Base-by-base conservation (phyloP, 2,888 invertebrate species). In the Keiferia lycopersicella region DNA sequence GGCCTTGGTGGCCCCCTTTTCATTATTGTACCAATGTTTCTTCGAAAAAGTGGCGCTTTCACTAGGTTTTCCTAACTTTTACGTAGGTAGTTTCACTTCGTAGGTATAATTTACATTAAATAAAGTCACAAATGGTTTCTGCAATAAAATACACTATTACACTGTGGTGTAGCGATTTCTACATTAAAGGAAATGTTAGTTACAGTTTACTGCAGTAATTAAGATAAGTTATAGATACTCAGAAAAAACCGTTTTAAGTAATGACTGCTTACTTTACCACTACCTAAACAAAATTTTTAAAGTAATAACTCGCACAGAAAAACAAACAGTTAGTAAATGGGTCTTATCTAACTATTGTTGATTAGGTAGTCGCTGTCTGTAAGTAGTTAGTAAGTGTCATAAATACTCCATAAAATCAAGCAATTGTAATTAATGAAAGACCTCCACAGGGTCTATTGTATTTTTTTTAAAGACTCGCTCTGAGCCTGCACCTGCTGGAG, bases 291-390 rank as follows among this genome's bases (percentile, higher is more conserved):
- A 34, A 34, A 56, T 34, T 56, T 56, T 26, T 34, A 14, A 22
- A 22, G 51, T 53, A 26, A 56, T n/a, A 56, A 56, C 56, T 56
- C 34, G 56, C 16, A 56, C 56, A 56, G 26, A 34, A 56, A 56
- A 56, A n/a, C 30, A 22, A 56, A 26, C 26, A 4, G 18, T n/a
- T n/a, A n/a, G n/a, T 56, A 56, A 56, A 56, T 16, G 26, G 22
- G 10, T 56, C 16, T 56, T 45, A 45, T n/a, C 45, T 11, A 45
- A 45, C 45, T 45, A 45, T 16, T 16, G 18, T 34, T 34, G 56
- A 56, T 56, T 34, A 56, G 26, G 16, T 56, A 30, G 26, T 56
- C 26, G 11, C 30, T 14, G 10, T 12, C 30, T 30, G 50, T 53
- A 14, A 22, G 20, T 53, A 53, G 48, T 18, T 12, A 16, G n/a